A percentile compares a stretch with the other conserved stretches of the same genome.
phyloP scores from a whole-genome alignment of 2,888 invertebrate genomes.

The Drosophila flavopinicola region DNA sequence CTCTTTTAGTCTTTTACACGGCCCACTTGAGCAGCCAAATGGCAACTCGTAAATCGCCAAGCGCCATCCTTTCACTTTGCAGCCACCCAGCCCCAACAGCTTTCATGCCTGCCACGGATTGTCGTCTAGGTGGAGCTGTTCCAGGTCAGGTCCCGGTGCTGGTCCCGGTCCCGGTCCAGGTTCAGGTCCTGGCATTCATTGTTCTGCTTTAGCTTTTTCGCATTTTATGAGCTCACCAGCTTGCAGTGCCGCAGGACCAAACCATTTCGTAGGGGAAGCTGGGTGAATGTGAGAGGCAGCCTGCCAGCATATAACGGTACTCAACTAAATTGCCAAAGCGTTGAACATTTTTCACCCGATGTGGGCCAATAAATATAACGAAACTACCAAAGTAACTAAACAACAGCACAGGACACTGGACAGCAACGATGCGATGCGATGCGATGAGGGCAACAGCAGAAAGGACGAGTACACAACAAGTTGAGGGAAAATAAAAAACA shows the following conservation, averaged over 20 bases:
- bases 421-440: conserved; percentile 21
- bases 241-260: too few relatives aligned
- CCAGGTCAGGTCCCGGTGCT: too few relatives aligned
- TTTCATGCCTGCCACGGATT: conserved; percentile 24
- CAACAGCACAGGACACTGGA: conserved; percentile 60
- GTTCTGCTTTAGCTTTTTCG: conserved; percentile 69
- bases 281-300: conserved; percentile 15
- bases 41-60: conserved; percentile 75
- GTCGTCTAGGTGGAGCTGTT: conserved; percentile 42
- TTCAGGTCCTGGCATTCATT: conserved; percentile 63
- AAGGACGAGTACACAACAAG: conserved; percentile 46
- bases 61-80: conserved; percentile 4
- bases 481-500: conserved; percentile 7
- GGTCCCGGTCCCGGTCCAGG: too few relatives aligned
- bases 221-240: conserved; percentile 69
- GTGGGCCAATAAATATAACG: conserved; percentile 84
- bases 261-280: not conserved
- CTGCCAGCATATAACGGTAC: conserved; percentile 76
- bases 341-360: conserved; percentile 83
- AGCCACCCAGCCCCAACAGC: not conserved
- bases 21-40: conserved; percentile 75
- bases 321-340: conserved; percentile 81
- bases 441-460: conserved; percentile 20
- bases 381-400: conserved; percentile 79
- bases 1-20: conserved; percentile 61